Percentiles rank a stretch among this genome's conserved stretches.
phyloP scores from a whole-genome alignment of 1,140 invertebrate genomes.

The Antheraea mylitta region DNA sequence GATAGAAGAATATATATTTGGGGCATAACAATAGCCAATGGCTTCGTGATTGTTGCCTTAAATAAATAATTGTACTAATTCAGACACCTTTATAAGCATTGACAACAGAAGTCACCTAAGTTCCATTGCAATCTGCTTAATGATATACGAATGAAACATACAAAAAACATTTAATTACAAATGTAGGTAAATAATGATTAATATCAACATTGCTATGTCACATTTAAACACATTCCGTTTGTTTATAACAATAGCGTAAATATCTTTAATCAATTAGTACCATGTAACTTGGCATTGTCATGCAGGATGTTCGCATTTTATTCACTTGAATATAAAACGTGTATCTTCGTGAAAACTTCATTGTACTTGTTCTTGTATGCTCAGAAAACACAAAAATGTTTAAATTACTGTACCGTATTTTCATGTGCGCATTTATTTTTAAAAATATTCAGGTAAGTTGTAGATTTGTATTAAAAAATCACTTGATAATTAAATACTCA shows the following conservation, averaged over 20 bases:
- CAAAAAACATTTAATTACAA: too few relatives aligned
- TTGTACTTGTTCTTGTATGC: background rate
- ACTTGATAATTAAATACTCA: too few relatives aligned
- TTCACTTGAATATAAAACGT: background rate
- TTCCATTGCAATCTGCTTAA: too few relatives aligned
- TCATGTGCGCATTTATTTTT: background rate
- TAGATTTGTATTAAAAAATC: background rate
- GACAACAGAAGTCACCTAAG: too few relatives aligned
- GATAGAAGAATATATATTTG: too few relatives aligned
- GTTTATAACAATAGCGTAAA: background rate
- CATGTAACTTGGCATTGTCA: background rate
- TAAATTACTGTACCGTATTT: background rate
- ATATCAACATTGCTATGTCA: background rate
- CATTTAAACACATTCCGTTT: background rate
- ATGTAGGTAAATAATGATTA: background rate
- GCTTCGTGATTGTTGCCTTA: too few relatives aligned
- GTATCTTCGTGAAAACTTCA: background rate
- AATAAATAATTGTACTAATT: too few relatives aligned
- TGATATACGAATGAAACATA: too few relatives aligned
- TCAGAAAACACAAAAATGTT: background rate
- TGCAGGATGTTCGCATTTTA: constrained; percentile 21
- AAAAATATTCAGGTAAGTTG: background rate
- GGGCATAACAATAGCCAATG: too few relatives aligned
- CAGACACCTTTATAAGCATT: too few relatives aligned
- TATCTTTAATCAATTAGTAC: background rate